Base-by-base conservation (phyloP, 2,888 invertebrate genomes). In the Lampropteryx suffumata region DNA sequence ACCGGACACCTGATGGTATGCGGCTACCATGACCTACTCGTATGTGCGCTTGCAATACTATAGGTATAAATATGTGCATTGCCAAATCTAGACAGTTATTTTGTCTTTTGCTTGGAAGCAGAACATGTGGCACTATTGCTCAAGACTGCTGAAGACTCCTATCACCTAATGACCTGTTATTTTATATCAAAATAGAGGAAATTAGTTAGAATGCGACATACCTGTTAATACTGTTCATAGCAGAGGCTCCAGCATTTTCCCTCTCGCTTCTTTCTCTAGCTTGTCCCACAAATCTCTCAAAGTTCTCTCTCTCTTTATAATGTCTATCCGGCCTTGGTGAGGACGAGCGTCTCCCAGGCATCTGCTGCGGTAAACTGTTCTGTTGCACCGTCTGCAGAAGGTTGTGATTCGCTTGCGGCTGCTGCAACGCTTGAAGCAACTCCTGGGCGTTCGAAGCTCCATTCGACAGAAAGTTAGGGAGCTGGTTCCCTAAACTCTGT, bases 381-480 rank as follows among this genome's bases (percentile, higher is more conserved):
- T 91, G 85, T 59, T 89, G 88, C 0, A 88, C 90, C 12, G 90
- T 90, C 59, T 90, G 87, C 60, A 90, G 79, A 46, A 91, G 78
- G 43, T 80, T 86, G 62, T 90, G 89, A 55, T 91, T 91, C 42
- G 70, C 71, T 67, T 83, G 87, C 29, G 95, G 92, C 50, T 77
- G 82, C 28, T 62, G 61, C 13, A 96, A 84, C 2, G 95, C 94
- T 71, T 94, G 95, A 12, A 96, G 86, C 53, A 96, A 79, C 72
- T 95, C 95, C 71, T 95, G 95, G 8, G 93, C 93, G 62, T 94
- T 93, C 34, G 93, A 88, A 32, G 92, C 89, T 33, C 93, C 93
- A 69, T 93, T 95, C 30, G 95, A 92, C 58, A 96, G 91, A 41
- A 96, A 92, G 82, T 95, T 95, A 44, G 94, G 94, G 66, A 94